phyloP scores from a whole-genome alignment of 2,113 vertebrate species.

The Empidonax alnorum region DNA sequence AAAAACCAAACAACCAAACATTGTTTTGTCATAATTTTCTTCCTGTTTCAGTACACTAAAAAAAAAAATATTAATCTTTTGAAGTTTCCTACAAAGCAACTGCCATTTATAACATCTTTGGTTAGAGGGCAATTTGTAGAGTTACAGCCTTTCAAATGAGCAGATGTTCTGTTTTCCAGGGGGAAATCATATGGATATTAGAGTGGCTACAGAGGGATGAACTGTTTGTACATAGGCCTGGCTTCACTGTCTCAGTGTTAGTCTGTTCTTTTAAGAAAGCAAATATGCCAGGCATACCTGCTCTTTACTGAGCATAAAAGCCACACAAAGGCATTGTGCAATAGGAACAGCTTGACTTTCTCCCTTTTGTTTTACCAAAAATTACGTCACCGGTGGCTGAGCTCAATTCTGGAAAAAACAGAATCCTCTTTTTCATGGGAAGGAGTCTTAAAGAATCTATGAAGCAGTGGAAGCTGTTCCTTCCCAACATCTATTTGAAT shows the following conservation, averaged over 20 bases:
- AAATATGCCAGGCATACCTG: neutral
- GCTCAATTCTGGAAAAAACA: neutral
- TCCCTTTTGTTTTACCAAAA: neutral
- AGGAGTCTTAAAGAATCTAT: neutral
- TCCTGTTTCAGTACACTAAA: neutral
- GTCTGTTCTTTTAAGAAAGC: neutral
- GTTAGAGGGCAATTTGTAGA: conserved; percentile 14
- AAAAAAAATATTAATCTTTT: neutral
- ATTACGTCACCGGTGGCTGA: neutral
- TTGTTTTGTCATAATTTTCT: neutral
- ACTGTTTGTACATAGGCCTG: neutral
- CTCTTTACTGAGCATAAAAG: neutral
- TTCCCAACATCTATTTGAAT: neutral
- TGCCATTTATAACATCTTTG: neutral
- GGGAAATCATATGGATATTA: neutral
- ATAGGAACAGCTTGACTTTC: neutral
- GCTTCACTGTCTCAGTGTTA: neutral
- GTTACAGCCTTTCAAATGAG: neutral
- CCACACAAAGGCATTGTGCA: neutral
- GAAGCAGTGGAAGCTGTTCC: neutral
- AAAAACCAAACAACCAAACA: neutral
- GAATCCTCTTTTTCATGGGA: neutral
- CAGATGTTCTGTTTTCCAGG: conserved; percentile 19
- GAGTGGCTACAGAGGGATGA: neutral
- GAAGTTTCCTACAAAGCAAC: neutral